phyloP scores from a whole-genome alignment of 2,888 invertebrate genomes.

The Sarcophaga carnaria region DNA sequence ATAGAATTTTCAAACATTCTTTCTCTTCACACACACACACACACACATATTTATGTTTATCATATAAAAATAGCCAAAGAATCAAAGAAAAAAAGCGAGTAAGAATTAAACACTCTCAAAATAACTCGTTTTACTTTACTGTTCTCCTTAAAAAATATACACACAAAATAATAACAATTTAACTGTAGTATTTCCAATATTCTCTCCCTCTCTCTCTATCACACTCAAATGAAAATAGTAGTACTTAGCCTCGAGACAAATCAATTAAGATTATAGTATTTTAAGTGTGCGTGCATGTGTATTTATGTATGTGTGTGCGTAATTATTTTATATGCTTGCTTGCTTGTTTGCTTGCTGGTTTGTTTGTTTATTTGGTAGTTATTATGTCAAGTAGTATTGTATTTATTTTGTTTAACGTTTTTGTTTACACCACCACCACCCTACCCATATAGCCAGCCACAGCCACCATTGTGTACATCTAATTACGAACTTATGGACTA shows the following conservation, averaged over 20 bases:
- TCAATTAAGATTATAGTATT: slow-evolving; percentile 52
- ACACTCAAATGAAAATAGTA: background rate
- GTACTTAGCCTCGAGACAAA: slow-evolving; percentile 60
- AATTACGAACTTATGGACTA: background rate
- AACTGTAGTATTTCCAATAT: background rate
- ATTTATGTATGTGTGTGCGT: slow-evolving; percentile 8
- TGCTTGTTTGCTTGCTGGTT: background rate
- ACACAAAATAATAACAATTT: background rate
- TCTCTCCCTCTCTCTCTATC: too few relatives aligned
- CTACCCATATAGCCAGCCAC: background rate
- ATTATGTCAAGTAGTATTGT: slow-evolving; percentile 35
- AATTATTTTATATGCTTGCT: slow-evolving; percentile 11
- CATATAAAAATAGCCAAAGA: too few relatives aligned
- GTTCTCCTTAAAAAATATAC: too few relatives aligned
- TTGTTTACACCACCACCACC: slow-evolving; percentile 15
- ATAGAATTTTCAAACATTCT: too few relatives aligned
- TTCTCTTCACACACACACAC: too few relatives aligned
- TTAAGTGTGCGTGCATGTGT: slow-evolving; percentile 7
- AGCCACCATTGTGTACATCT: too few relatives aligned
- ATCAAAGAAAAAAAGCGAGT: too few relatives aligned
- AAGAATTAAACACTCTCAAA: too few relatives aligned
- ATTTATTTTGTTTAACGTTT: slow-evolving; percentile 5
- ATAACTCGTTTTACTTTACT: too few relatives aligned
- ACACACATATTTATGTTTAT: too few relatives aligned
- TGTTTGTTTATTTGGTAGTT: slow-evolving; percentile 1